Percentiles rank a stretch among this genome's conserved stretches.
Conservation (phyloP, 2,797 vertebrate genomes). For the Tympanoctomys barrerae region DNA sequence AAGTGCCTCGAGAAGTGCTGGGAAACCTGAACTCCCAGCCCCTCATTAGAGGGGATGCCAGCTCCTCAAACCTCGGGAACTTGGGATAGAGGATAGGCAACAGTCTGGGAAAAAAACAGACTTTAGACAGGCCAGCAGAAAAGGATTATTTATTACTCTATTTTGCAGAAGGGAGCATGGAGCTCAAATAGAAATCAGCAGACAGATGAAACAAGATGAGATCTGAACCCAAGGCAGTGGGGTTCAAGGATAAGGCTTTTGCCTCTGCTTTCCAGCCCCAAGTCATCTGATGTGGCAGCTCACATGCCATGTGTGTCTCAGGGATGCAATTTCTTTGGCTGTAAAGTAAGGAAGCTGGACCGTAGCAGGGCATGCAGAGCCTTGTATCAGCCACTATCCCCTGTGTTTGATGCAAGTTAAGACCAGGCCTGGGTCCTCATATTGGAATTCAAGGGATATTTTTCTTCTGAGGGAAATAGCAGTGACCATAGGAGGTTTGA, state of each 20-base stretch:
- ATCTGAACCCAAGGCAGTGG: neutral
- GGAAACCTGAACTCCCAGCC: neutral
- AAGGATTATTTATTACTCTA: neutral
- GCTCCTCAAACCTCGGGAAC: neutral
- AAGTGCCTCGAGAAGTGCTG: neutral
- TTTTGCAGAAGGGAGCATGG: constrained; percentile 33
- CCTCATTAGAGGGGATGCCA: neutral
- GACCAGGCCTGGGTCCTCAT: neutral
- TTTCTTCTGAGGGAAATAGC: neutral
- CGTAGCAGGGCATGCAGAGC: neutral
- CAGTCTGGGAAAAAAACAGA: neutral
- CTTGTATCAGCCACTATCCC: neutral
- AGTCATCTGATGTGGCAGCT: neutral
- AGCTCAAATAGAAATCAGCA: constrained; percentile 13
- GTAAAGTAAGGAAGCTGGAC: neutral
- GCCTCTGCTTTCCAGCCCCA: neutral
- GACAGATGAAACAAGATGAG: neutral
- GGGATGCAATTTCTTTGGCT: constrained; percentile 6
- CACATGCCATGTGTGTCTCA: neutral
- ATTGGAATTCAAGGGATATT: neutral
- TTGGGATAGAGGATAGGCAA: neutral
- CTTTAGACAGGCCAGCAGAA: neutral
- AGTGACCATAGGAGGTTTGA: neutral
- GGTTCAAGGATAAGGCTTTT: neutral
- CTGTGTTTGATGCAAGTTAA: neutral